Percentiles rank a stretch among this genome's conserved stretches.
phyloP scores from a whole-genome alignment of 1,140 invertebrate species.

The Lepidurus arcticus region DNA sequence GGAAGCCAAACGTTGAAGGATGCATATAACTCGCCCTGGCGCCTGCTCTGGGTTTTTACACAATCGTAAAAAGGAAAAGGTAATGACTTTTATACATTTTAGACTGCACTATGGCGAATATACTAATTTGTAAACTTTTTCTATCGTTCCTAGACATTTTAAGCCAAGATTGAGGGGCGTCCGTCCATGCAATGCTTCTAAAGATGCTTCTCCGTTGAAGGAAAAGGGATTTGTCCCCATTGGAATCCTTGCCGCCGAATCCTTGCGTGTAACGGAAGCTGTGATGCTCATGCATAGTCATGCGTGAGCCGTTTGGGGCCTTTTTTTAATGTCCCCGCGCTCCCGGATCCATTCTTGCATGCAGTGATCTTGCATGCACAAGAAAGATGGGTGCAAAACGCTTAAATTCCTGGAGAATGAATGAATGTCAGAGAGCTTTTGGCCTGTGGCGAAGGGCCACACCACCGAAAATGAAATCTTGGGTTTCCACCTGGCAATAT shows the following conservation, averaged over 20 bases:
- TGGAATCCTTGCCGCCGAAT: background rate
- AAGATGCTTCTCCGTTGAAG: background rate
- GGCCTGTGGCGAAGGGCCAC: background rate
- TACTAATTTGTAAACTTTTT: no score
- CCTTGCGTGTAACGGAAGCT: background rate
- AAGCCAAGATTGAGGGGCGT: no score
- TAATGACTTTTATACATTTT: no score
- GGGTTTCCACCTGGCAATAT: background rate
- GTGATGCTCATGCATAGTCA: background rate
- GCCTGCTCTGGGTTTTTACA: background rate
- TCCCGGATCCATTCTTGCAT: background rate
- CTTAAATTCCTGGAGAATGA: background rate
- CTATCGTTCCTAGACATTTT: no score
- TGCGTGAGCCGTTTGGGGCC: background rate
- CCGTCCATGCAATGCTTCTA: background rate
- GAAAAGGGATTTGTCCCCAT: background rate
- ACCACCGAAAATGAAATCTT: background rate
- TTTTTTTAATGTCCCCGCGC: background rate
- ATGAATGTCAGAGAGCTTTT: background rate
- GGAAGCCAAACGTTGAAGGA: background rate
- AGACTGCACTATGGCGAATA: no score
- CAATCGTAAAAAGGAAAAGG: no score
- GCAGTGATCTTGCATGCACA: background rate
- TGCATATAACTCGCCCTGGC: background rate
- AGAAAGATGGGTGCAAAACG: background rate